phyloP scores from a whole-genome alignment of 2,797 vertebrate species.

The Lerista edwardsae region DNA sequence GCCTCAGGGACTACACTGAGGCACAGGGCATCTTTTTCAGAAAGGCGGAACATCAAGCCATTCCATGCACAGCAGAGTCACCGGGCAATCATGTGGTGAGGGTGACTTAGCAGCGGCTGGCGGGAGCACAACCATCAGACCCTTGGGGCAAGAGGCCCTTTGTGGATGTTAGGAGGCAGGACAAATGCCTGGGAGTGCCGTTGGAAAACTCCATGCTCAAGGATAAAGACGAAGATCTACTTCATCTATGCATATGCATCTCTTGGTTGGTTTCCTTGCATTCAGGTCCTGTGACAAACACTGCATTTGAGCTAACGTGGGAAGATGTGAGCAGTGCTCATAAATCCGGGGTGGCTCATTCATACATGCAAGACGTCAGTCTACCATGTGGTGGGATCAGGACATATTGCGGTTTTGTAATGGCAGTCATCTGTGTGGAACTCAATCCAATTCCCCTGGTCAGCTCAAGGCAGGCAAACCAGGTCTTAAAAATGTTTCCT shows the following conservation, averaged over 20 bases:
- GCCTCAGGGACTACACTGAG: constrained; percentile 16
- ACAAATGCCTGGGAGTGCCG: no score
- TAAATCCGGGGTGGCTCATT: background rate
- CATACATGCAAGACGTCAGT: background rate
- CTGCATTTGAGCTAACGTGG: background rate
- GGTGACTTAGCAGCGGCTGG: constrained; percentile 36
- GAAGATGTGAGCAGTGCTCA: background rate
- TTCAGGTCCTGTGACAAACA: background rate
- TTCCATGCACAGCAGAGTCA: constrained; percentile 60
- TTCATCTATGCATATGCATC: background rate
- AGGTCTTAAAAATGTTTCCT: no score
- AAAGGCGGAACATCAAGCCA: constrained; percentile 46
- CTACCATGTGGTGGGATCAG: no score
- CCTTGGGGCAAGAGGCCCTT: background rate
- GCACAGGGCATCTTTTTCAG: constrained; percentile 44
- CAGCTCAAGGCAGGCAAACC: no score
- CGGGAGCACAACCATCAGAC: background rate
- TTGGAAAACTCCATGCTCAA: background rate
- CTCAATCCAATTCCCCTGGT: no score
- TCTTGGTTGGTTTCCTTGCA: background rate
- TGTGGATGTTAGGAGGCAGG: background rate
- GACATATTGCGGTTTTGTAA: no score
- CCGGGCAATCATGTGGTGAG: constrained; percentile 49
- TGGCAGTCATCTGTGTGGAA: no score
- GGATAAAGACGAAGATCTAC: background rate